Conservation (phyloP, 2,797 vertebrate species). For the Pangasius djambal region DNA sequence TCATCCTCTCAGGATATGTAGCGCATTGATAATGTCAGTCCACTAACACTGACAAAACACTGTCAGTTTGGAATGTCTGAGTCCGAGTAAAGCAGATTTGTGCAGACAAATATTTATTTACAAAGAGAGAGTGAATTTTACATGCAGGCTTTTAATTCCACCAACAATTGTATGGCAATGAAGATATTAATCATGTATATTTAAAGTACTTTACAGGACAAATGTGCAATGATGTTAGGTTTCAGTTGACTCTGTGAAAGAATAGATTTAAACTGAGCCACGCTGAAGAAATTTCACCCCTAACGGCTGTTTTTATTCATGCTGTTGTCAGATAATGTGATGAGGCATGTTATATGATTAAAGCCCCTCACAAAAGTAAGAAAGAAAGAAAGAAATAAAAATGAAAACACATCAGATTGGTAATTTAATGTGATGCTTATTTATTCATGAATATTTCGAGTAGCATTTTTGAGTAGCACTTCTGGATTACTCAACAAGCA, state of each 20-base stretch:
- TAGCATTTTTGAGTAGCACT: conserved; percentile 11
- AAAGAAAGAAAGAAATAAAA: conserved; percentile 7
- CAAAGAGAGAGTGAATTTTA: conserved; percentile 25
- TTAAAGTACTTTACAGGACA: conserved; percentile 34
- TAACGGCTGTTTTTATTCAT: not conserved
- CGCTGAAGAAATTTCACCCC: not conserved
- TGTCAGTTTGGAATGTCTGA: not conserved
- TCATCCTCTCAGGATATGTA: conserved; percentile 13
- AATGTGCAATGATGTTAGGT: conserved; percentile 45
- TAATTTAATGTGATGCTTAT: not conserved
- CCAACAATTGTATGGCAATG: conserved; percentile 12
- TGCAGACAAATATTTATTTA: conserved; percentile 2
- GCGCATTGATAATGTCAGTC: not conserved
- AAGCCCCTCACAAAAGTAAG: not conserved
- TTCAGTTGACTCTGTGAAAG: conserved; percentile 12
- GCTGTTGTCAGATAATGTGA: conserved; percentile 1
- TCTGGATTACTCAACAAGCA: not conserved
- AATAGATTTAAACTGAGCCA: conserved; percentile 27
- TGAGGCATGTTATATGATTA: not conserved
- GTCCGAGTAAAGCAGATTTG: not conserved
- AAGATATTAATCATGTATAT: conserved; percentile 22
- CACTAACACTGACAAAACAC: not conserved
- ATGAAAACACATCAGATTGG: not conserved
- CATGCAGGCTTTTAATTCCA: conserved; percentile 30
- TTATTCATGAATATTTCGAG: not conserved